Evolutionary conservation across 1,140 invertebrate genomes (phyloP).

Genomic region (Bombus sylvicola): DNA sequence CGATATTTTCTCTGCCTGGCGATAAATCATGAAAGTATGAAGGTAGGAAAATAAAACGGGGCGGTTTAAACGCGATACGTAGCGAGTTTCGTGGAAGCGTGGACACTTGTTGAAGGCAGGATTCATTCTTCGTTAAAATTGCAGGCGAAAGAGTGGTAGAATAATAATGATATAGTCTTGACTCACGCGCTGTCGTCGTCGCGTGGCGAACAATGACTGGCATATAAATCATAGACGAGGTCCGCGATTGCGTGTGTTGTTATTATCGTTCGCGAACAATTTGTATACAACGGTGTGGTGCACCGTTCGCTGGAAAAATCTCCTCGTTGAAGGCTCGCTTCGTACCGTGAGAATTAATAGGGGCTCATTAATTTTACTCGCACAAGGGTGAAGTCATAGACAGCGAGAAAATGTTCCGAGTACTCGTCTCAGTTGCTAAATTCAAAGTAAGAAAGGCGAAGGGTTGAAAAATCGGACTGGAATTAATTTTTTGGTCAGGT

Average conservation of each 20-base stretch:
- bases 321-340: background rate
- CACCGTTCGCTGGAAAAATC: slow-evolving; percentile 1
- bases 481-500: background rate
- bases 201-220: slow-evolving; percentile 64
- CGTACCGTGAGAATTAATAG: slow-evolving; percentile 28
- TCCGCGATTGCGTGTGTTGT: slow-evolving; percentile 54
- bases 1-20: background rate
- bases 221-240: slow-evolving; percentile 61
- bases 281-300: slow-evolving; percentile 37
- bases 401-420: background rate
- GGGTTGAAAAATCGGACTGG: background rate
- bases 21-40: background rate
- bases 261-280: slow-evolving; percentile 56
- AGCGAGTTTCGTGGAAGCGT: slow-evolving; percentile 41
- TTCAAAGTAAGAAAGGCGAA: background rate
- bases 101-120: slow-evolving; percentile 44
- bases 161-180: slow-evolving; percentile 62
- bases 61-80: background rate
- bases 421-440: background rate
- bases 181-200: slow-evolving; percentile 59
- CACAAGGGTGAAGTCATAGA: background rate
- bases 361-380: slow-evolving; percentile 12
- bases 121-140: slow-evolving; percentile 59
- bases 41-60: background rate
- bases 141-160: slow-evolving; percentile 37